Evolutionary conservation across 2,797 vertebrate species (phyloP).

Genomic region (Falco naumanni): DNA sequence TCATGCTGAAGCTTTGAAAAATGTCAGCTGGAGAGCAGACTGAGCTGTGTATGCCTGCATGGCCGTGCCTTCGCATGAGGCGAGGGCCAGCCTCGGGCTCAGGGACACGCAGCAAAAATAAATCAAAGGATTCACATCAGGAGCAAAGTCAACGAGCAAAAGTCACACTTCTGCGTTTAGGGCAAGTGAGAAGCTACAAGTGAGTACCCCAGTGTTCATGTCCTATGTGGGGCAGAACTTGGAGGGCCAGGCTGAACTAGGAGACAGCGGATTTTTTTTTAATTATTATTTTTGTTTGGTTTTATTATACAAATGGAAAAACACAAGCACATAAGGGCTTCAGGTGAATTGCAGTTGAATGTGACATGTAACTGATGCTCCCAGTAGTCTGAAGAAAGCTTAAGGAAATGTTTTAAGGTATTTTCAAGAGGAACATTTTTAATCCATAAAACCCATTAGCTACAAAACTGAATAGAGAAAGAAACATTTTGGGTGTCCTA

Average conservation of each 20-base stretch:
- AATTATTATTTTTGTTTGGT: background rate
- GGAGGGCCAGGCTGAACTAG: background rate
- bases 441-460: background rate
- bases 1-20: background rate
- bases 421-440: background rate
- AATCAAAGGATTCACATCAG: background rate
- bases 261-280: background rate
- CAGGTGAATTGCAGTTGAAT: background rate
- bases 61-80: background rate
- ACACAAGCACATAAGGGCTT: background rate
- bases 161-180: background rate
- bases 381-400: background rate
- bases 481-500: background rate
- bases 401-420: background rate
- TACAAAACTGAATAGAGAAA: background rate
- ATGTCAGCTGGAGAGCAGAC: background rate
- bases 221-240: background rate
- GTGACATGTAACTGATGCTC: background rate
- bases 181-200: background rate
- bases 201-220: background rate
- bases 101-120: background rate
- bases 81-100: background rate
- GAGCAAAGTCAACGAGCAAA: background rate
- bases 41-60: background rate
- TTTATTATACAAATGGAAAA: background rate